Evolutionary conservation across 1,140 invertebrate species (phyloP).

Genomic region (Littorina saxatilis): DNA sequence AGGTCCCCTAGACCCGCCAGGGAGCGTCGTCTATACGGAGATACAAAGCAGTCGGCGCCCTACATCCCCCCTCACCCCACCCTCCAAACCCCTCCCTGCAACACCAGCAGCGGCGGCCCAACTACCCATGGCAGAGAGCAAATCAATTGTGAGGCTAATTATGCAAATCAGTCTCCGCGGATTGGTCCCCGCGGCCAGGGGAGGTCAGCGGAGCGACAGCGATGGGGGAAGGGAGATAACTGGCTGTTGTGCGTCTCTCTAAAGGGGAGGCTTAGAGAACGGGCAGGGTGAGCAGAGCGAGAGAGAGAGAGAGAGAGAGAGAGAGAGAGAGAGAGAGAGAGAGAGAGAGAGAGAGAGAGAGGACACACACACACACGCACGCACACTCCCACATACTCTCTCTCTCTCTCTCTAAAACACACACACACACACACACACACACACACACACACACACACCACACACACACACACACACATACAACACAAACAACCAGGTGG

Average conservation of each 20-base stretch:
- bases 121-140: background rate
- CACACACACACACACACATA: too few relatives aligned
- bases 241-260: conserved; percentile 10
- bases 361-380: background rate
- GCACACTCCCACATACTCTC: too few relatives aligned
- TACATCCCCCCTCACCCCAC: background rate
- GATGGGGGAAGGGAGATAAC: conserved; percentile 29
- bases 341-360: too few relatives aligned
- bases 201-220: background rate
- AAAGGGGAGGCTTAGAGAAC: background rate
- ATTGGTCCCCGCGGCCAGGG: conserved; percentile 12
- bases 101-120: background rate
- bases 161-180: conserved; percentile 29
- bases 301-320: background rate
- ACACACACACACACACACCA: too few relatives aligned
- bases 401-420: too few relatives aligned
- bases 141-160: conserved; percentile 30
- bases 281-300: background rate
- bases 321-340: background rate
- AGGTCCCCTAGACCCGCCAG: too few relatives aligned
- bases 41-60: too few relatives aligned
- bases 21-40: too few relatives aligned
- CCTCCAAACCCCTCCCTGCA: too few relatives aligned
- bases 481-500: too few relatives aligned
- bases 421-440: too few relatives aligned